Conservation (phyloP, 2,797 vertebrate species). For the Melanotaenia pygmaea region DNA sequence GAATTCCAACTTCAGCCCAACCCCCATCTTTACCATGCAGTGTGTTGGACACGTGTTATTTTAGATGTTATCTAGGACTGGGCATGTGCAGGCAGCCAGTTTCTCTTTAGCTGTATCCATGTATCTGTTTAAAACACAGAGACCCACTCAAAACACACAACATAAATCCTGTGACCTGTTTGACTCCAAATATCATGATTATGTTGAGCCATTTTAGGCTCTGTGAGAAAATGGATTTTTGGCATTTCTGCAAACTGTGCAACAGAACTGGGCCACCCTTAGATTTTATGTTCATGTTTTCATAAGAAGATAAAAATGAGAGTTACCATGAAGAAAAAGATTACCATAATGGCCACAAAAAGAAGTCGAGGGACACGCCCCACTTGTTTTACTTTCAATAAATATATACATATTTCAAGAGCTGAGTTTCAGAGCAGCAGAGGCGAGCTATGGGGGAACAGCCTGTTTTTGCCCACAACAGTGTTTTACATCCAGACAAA, state of each 20-base stretch:
- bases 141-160: constrained; percentile 34
- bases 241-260: constrained; percentile 17
- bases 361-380: constrained; percentile 19
- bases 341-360: constrained; percentile 33
- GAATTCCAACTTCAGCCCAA: constrained; percentile 12
- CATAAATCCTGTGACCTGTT: constrained; percentile 32
- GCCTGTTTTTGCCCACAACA: constrained; percentile 65
- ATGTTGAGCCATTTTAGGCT: constrained; percentile 9
- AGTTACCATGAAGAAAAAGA: background rate
- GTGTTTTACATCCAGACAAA: constrained; percentile 73
- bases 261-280: constrained; percentile 27
- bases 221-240: constrained; percentile 7
- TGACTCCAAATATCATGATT: constrained; percentile 9
- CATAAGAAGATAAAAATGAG: background rate
- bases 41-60: constrained; percentile 42
- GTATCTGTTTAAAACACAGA: constrained; percentile 23
- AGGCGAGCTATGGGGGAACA: constrained; percentile 33
- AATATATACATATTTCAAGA: constrained; percentile 48
- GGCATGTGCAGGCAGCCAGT: constrained; percentile 37
- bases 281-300: constrained; percentile 42
- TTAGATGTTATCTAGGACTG: constrained; percentile 40
- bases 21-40: constrained; percentile 19
- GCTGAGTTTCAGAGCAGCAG: constrained; percentile 48
- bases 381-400: constrained; percentile 6
- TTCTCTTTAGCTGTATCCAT: constrained; percentile 23